A percentile compares a stretch with the other conserved stretches of the same genome.
These are phyloP conservation scores for Cyanoramphus novaezelandiae DNA, from an alignment of 2,113 vertebrate genomes.

Conservation along the genomic window DNA sequence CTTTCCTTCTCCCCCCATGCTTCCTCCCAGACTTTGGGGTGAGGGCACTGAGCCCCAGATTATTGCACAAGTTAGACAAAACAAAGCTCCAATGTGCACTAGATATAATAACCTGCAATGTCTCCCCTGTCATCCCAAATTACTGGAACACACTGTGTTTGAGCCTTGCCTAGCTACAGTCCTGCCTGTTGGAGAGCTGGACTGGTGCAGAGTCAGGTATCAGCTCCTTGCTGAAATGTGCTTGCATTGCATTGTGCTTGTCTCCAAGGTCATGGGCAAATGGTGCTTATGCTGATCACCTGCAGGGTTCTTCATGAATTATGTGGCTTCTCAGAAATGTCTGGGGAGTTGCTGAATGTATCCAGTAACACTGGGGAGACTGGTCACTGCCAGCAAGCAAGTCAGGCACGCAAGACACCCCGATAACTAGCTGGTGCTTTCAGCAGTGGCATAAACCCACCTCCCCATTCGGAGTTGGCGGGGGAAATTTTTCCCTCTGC, in stretches of 20 bases:
- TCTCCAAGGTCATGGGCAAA: background rate
- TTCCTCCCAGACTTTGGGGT: constrained; percentile 6
- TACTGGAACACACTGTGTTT: background rate
- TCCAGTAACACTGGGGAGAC: background rate
- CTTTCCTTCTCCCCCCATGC: background rate
- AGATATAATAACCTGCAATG: constrained; percentile 24
- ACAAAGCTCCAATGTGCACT: background rate
- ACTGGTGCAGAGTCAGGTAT: background rate
- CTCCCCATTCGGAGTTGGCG: background rate
- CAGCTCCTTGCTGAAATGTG: background rate
- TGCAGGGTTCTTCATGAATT: background rate
- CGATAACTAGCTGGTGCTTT: background rate
- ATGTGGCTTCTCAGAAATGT: background rate
- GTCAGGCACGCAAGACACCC: background rate
- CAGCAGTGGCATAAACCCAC: background rate
- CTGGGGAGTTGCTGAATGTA: background rate
- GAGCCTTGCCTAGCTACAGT: background rate
- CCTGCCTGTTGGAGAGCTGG: background rate
- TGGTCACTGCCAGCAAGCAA: background rate
- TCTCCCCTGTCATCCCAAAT: constrained; percentile 56
- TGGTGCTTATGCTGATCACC: background rate
- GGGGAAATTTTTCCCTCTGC: accelerated
- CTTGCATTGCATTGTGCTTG: accelerated
- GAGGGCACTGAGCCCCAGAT: constrained; percentile 36
- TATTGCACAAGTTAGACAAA: background rate